Conservation (phyloP, 2,888 invertebrate species). For the Heliconius hortense region DNA sequence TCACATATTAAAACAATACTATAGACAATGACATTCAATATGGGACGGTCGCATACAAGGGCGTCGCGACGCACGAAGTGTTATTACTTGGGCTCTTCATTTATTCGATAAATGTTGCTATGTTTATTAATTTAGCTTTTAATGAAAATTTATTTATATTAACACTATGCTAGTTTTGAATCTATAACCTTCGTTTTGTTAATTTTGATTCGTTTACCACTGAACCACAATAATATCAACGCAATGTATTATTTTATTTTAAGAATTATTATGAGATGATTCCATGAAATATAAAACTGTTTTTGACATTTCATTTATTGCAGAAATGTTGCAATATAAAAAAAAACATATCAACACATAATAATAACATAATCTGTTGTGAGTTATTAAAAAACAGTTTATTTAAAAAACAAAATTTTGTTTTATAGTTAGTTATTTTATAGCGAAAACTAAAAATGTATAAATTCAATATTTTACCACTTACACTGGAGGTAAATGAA, state of each 20-base stretch:
- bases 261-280: too few species aligned
- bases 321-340: background rate
- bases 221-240: too few species aligned
- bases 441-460: background rate
- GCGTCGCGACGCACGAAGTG: conserved; percentile 48
- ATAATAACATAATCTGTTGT: background rate
- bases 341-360: background rate
- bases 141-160: background rate
- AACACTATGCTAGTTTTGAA: background rate
- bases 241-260: too few species aligned
- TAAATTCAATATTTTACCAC: background rate
- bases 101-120: conserved; percentile 43
- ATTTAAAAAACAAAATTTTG: background rate
- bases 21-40: conserved; percentile 60
- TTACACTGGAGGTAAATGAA: background rate
- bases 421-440: background rate
- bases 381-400: background rate
- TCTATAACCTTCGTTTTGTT: too few species aligned
- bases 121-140: background rate
- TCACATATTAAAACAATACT: conserved; percentile 51
- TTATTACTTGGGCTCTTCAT: conserved; percentile 42
- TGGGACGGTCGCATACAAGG: conserved; percentile 51
- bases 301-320: background rate
- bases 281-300: too few species aligned
- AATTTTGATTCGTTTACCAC: too few species aligned